Percentiles rank a stretch among this genome's conserved stretches.
Evolutionary conservation across 2,888 invertebrate genomes (phyloP).

Genomic region (Eupithecia inturbata): DNA sequence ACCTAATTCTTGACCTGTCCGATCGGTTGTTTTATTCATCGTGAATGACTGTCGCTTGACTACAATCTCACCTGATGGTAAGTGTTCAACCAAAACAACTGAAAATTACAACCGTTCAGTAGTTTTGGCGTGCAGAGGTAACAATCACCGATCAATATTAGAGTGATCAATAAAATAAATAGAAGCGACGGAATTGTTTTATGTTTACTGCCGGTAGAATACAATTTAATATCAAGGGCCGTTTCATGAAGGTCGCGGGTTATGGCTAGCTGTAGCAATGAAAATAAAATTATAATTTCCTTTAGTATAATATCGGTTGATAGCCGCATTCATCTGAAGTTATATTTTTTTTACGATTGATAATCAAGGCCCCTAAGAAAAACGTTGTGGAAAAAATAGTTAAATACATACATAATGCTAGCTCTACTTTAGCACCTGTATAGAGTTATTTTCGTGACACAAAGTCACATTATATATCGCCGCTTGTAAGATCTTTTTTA

Average conservation of each 20-base stretch:
- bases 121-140: too few relatives aligned
- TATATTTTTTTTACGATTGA: neutral
- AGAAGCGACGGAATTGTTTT: neutral
- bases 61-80: too few relatives aligned
- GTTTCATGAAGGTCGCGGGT: neutral
- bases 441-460: too few relatives aligned
- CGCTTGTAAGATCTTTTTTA: too few relatives aligned
- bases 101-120: too few relatives aligned
- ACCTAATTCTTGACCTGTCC: too few relatives aligned
- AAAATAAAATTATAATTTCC: neutral
- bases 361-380: neutral
- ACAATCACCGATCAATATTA: neutral
- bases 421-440: too few relatives aligned
- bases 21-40: too few relatives aligned
- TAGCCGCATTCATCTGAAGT: neutral
- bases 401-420: neutral
- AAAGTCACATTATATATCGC: too few relatives aligned
- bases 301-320: neutral
- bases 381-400: neutral
- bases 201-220: neutral
- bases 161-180: neutral
- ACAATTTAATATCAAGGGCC: neutral
- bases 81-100: too few relatives aligned
- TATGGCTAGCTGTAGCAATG: neutral
- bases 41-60: too few relatives aligned